Evolutionary conservation across 2,888 invertebrate genomes (phyloP).

Genomic region (Rhamnusium bicolor): DNA sequence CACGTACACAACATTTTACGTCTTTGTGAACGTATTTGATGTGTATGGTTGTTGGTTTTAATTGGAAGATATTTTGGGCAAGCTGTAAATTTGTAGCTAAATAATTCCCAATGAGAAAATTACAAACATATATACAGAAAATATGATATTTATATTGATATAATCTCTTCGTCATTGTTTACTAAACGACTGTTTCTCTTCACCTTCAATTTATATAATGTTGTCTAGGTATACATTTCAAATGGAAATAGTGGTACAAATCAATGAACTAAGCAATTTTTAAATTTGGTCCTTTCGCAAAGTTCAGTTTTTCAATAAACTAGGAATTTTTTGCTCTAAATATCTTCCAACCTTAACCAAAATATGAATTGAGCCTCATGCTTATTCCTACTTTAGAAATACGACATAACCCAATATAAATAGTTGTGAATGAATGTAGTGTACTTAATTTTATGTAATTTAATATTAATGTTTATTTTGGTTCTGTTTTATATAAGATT

Average conservation of each 20-base stretch:
- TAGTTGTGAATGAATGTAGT: slow-evolving; percentile 60
- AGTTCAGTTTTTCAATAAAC: neutral
- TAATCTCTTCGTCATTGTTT: neutral
- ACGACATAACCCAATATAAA: slow-evolving; percentile 60
- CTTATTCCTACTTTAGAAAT: slow-evolving; percentile 65
- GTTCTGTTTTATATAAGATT: slow-evolving; percentile 69
- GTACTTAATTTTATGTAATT: slow-evolving; percentile 44
- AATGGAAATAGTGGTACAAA: neutral
- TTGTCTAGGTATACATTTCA: too few relatives aligned
- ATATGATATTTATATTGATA: neutral
- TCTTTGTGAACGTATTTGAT: slow-evolving; percentile 14
- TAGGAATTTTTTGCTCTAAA: neutral
- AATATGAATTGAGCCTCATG: slow-evolving; percentile 63
- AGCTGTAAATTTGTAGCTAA: neutral
- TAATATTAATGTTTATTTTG: slow-evolving; percentile 62
- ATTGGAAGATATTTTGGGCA: neutral
- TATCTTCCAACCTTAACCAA: slow-evolving; percentile 38
- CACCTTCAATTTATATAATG: too few relatives aligned
- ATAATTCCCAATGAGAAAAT: neutral
- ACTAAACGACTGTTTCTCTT: too few relatives aligned
- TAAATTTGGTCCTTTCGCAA: neutral
- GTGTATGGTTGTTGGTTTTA: slow-evolving; percentile 15
- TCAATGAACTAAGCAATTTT: neutral
- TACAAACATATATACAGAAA: neutral
- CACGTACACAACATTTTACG: slow-evolving; percentile 24